Evolutionary conservation across 2,113 vertebrate genomes (phyloP), one percentile per base, ranked within the genome.

Genomic region (Odocoileus hemionus): DNA sequence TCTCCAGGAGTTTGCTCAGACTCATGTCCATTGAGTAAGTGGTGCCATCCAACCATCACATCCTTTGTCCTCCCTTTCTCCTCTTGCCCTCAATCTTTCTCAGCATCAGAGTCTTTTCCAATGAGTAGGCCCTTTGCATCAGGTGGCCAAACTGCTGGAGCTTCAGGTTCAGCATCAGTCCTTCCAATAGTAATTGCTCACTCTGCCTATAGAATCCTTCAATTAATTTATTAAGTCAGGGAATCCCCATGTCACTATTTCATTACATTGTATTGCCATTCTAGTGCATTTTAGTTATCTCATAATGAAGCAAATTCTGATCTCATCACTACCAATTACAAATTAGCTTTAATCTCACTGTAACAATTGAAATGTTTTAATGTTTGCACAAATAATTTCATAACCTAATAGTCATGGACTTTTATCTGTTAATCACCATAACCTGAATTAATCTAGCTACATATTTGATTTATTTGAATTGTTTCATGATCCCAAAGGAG

Each of bases 211-310:
- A 88, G 97, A 89, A 98, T 97, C 98, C 98, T 98, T 94, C 97
- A 97, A 97, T 98, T 96, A 95, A 97, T 98, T 98, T 98, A 98
- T 98, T 98, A 98, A 98, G 70, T 96, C 97, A 98, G 94, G 95
- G 98, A 98, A 80, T 96, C 95, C 95, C 57, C 87, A 95, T 97
- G 97, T 97, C 96, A 98, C n/a, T 98, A 90, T 95, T 98, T 97
- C 97, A 98, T 97, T 98, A 94, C 98, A 98, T 96, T 97, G 96
- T 55, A 97, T 96, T 98, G 96, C 47, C 80, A 98, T 98, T 95
- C 95, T 96, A 97, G 97, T 94, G 74, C 76, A 96, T 98, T 98
- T 98, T 95, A 98, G 95, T 91, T 98, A 98, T 98, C 88, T 98
- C 90, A 96, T 97, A 97, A 97, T 96, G 96, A 98, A 98, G 64